phyloP scores from a whole-genome alignment of 2,113 vertebrate genomes.

The Macaca nemestrina region DNA sequence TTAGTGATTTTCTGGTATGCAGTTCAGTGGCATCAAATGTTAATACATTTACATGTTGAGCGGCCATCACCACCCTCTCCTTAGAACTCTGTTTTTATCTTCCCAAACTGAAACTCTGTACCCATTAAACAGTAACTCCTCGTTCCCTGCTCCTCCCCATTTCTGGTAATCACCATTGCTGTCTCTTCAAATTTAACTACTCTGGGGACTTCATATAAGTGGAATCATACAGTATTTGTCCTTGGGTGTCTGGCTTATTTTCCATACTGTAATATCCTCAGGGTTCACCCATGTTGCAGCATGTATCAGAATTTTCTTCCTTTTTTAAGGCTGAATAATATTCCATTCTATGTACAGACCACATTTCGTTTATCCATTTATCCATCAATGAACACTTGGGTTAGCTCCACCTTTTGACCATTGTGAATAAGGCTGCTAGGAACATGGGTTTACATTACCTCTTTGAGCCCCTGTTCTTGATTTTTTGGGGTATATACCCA shows the following conservation, averaged over 20 bases:
- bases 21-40: neutral
- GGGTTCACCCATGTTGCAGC: neutral
- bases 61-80: fast-evolving
- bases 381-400: neutral
- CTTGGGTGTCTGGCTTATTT: neutral
- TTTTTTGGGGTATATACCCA: neutral
- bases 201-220: neutral
- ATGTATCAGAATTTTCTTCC: neutral
- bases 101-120: neutral
- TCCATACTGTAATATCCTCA: neutral
- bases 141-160: neutral
- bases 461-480: neutral
- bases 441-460: neutral
- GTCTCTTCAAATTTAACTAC: neutral
- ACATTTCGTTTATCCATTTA: neutral
- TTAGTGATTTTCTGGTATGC: neutral
- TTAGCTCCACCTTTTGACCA: neutral
- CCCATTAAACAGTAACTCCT: neutral
- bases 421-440: neutral
- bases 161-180: neutral
- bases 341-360: neutral
- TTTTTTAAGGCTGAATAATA: neutral
- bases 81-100: neutral
- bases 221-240: neutral
- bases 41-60: too few species aligned